Evolutionary conservation across 2,888 invertebrate genomes (phyloP).

Genomic region (Drosophila anceps): DNA sequence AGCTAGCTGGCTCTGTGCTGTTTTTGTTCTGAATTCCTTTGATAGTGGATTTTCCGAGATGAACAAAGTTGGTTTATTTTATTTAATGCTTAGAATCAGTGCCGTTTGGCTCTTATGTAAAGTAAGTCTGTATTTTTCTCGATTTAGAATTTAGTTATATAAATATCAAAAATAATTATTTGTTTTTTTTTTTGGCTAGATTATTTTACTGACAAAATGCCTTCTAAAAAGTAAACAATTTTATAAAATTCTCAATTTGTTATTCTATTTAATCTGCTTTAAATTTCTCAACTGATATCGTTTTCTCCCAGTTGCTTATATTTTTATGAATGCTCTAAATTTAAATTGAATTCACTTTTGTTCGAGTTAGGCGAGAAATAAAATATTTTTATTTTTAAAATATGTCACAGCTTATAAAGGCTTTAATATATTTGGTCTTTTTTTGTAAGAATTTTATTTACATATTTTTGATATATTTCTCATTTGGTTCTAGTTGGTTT

Average conservation of each 20-base stretch:
- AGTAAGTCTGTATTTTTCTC: background rate
- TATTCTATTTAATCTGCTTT: background rate
- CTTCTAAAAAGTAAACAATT: background rate
- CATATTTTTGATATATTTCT: background rate
- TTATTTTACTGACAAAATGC: background rate
- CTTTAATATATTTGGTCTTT: background rate
- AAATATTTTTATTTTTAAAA: too few species aligned
- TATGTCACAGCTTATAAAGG: background rate
- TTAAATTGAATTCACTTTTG: background rate
- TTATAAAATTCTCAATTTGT: background rate
- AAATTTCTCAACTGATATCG: background rate
- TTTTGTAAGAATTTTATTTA: background rate
- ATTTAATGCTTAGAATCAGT: background rate
- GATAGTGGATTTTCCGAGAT: too few species aligned
- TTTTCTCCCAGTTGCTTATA: background rate
- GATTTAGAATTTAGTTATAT: background rate
- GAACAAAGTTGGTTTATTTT: background rate
- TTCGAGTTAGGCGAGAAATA: too few species aligned
- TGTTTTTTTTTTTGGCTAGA: background rate
- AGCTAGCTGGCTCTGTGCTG: too few species aligned
- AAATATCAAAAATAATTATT: too few species aligned
- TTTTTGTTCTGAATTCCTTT: too few species aligned
- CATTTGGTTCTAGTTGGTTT: conserved; percentile 9
- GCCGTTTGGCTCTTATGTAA: background rate
- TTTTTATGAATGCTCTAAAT: background rate